Conservation (phyloP, 2,888 invertebrate genomes). For the Noctua janthe region DNA sequence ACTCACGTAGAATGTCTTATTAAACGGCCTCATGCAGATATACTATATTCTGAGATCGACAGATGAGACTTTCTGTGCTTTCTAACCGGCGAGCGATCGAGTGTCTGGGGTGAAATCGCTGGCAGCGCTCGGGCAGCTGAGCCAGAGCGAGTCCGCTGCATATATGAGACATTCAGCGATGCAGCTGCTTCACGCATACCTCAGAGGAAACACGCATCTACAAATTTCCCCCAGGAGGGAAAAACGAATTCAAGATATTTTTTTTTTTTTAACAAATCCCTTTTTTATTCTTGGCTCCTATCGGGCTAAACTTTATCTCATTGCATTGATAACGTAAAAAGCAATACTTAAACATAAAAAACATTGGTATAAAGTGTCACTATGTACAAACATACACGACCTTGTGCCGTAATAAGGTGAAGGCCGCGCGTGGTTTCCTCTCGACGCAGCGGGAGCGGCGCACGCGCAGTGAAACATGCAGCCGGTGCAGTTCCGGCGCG, state of each 20-base stretch:
- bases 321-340: conserved; percentile 32
- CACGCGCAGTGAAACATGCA: conserved; percentile 80
- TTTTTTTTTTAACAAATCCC: background rate
- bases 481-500: conserved; percentile 88
- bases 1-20: conserved; percentile 66
- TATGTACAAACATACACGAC: conserved; percentile 76
- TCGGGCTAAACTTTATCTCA: background rate
- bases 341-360: conserved; percentile 41
- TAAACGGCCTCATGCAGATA: conserved; percentile 72
- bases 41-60: conserved; percentile 79
- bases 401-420: conserved; percentile 85
- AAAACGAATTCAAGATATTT: background rate
- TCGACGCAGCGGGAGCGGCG: conserved; percentile 83
- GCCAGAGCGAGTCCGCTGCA: conserved; percentile 40
- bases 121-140: conserved; percentile 55
- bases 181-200: conserved; percentile 4
- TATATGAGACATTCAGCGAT: conserved; percentile 4
- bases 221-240: background rate
- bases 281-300: background rate
- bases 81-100: conserved; percentile 83
- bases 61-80: conserved; percentile 85
- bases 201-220: background rate
- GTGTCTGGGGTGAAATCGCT: conserved; percentile 86
- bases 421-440: conserved; percentile 86
- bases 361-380: conserved; percentile 34